These are phyloP conservation scores for Aphidius gifuensis DNA, from an alignment of 1,140 invertebrate species.

Conservation along the genomic window DNA sequence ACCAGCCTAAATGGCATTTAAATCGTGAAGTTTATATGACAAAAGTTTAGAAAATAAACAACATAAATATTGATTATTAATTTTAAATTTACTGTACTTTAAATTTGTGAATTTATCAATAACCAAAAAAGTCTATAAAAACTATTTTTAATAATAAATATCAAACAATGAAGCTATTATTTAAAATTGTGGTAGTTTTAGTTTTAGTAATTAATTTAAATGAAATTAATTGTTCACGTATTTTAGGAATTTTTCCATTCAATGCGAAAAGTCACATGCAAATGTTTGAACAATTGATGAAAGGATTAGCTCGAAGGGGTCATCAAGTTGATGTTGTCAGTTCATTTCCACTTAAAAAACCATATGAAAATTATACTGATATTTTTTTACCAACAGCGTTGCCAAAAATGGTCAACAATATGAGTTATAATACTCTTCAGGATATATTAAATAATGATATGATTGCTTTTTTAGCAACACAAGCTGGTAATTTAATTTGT, in stretches of 20 bases:
- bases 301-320: constrained; percentile 36
- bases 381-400: constrained; percentile 19
- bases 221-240: constrained; percentile 24
- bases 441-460: not conserved
- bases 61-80: no score
- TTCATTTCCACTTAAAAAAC: constrained; percentile 30
- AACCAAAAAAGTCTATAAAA: no score
- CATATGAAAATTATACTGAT: constrained; percentile 34
- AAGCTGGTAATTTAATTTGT: constrained; percentile 22
- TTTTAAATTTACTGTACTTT: no score
- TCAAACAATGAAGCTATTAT: no score
- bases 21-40: no score
- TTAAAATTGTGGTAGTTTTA: not conserved
- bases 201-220: not conserved
- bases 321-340: constrained; percentile 43
- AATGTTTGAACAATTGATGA: constrained; percentile 38
- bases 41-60: no score
- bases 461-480: not conserved
- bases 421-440: not conserved
- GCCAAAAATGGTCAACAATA: constrained; percentile 18
- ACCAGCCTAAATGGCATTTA: no score
- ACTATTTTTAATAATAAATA: no score
- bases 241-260: constrained; percentile 38
- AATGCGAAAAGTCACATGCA: constrained; percentile 36
- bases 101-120: no score